Evolutionary conservation across 2,888 invertebrate species (phyloP).

Genomic region (Polydrusus tereticollis): DNA sequence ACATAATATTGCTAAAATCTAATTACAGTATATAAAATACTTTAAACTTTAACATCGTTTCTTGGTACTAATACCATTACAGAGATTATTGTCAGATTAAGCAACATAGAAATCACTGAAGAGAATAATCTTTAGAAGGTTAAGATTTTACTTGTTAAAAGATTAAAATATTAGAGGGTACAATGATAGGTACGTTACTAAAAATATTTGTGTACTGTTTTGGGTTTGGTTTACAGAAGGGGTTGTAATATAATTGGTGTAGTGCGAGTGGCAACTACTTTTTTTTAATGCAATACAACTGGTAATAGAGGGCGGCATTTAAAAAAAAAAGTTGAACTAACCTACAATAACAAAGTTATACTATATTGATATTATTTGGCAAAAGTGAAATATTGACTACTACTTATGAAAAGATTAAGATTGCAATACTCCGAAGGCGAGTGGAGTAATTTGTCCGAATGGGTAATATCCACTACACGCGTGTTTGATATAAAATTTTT

Average conservation of each 20-base stretch:
- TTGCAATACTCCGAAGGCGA: too few relatives aligned
- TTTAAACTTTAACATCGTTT: not conserved
- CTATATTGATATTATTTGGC: too few relatives aligned
- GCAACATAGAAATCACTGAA: not conserved
- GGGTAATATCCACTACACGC: too few relatives aligned
- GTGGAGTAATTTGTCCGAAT: too few relatives aligned
- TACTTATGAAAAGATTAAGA: too few relatives aligned
- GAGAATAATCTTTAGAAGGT: not conserved
- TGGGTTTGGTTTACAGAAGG: not conserved
- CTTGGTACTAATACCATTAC: conserved; percentile 9
- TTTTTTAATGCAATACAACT: too few relatives aligned
- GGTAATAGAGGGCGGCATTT: too few relatives aligned
- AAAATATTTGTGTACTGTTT: conserved; percentile 15
- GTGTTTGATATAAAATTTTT: too few relatives aligned
- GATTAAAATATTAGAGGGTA: conserved; percentile 3
- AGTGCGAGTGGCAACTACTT: not conserved
- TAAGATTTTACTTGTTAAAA: not conserved
- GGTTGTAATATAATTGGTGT: not conserved
- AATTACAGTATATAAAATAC: not conserved
- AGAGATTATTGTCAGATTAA: conserved; percentile 18
- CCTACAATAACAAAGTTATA: too few relatives aligned
- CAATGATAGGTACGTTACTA: not conserved
- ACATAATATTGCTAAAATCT: not conserved
- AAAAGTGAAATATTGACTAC: too few relatives aligned
- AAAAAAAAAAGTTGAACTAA: too few relatives aligned